A percentile compares a stretch with the other conserved stretches of the same genome.
Conservation (phyloP, 2,797 vertebrate species). For the Neosilurus mollespiculum region DNA sequence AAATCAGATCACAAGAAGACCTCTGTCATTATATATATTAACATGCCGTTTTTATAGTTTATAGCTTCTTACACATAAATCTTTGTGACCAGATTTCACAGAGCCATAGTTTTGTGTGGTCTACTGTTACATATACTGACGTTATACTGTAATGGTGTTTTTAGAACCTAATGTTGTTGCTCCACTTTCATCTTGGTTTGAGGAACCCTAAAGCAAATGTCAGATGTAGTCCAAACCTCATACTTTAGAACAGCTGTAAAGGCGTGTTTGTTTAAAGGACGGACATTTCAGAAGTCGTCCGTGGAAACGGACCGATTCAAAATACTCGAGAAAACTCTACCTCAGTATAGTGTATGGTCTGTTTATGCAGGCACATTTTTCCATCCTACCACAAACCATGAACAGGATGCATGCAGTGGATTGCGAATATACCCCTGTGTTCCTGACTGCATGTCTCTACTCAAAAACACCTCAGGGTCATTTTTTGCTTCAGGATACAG, state of each 20-base stretch:
- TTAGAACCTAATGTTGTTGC: background rate
- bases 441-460: slow-evolving; percentile 54
- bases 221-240: background rate
- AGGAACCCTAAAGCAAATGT: background rate
- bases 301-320: slow-evolving; percentile 33
- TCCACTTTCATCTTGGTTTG: background rate
- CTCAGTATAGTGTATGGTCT: slow-evolving; percentile 41
- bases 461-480: slow-evolving; percentile 61
- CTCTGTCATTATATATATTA: too few species aligned
- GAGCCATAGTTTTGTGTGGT: background rate
- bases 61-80: too few species aligned
- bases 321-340: slow-evolving; percentile 49
- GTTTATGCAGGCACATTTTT: slow-evolving; percentile 52
- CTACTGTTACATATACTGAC: background rate
- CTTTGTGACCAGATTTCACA: background rate
- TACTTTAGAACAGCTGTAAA: background rate
- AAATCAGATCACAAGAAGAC: too few species aligned
- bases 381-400: slow-evolving; percentile 59
- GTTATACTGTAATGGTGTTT: background rate
- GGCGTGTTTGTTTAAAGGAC: slow-evolving; percentile 49
- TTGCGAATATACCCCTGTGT: slow-evolving; percentile 74
- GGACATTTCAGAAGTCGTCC: slow-evolving; percentile 34
- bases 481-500: slow-evolving; percentile 39
- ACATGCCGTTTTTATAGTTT: too few species aligned
- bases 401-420: slow-evolving; percentile 61